phyloP scores from a whole-genome alignment of 1,140 invertebrate species.

The Dendroctonus ponderosae region DNA sequence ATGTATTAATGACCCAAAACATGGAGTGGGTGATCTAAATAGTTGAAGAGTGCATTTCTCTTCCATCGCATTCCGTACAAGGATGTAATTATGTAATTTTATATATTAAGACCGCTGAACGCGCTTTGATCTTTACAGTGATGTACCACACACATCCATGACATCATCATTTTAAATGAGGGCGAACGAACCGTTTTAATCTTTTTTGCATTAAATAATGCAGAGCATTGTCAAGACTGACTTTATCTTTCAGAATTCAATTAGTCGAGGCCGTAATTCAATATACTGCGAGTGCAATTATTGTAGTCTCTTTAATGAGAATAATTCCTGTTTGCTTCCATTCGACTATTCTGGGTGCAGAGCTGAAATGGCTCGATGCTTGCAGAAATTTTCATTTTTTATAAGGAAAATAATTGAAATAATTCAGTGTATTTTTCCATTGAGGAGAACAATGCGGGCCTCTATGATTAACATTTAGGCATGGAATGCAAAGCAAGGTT shows the following conservation, averaged over 20 bases:
- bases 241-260: too few relatives aligned
- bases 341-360: background rate
- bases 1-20: conserved; percentile 20
- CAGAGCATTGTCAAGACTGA: background rate
- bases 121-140: conserved; percentile 12
- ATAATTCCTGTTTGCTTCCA: background rate
- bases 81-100: conserved; percentile 26
- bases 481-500: too few relatives aligned
- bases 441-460: too few relatives aligned
- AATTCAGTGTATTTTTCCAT: too few relatives aligned
- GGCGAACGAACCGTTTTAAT: background rate
- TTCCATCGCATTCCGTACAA: conserved; percentile 20
- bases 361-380: too few relatives aligned
- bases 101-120: conserved; percentile 7
- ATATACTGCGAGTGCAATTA: too few relatives aligned
- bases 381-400: too few relatives aligned
- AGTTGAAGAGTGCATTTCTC: conserved; percentile 18
- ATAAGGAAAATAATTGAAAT: too few relatives aligned
- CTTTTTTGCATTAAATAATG: conserved; percentile 3
- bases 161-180: conserved; percentile 8
- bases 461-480: too few relatives aligned
- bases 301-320: too few relatives aligned
- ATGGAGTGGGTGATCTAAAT: conserved; percentile 15
- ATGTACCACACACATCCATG: conserved; percentile 3
- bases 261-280: too few relatives aligned